Percentiles rank a stretch among this genome's conserved stretches.
phyloP scores from a whole-genome alignment of 2,113 vertebrate species.

The Lophochroa leadbeateri region DNA sequence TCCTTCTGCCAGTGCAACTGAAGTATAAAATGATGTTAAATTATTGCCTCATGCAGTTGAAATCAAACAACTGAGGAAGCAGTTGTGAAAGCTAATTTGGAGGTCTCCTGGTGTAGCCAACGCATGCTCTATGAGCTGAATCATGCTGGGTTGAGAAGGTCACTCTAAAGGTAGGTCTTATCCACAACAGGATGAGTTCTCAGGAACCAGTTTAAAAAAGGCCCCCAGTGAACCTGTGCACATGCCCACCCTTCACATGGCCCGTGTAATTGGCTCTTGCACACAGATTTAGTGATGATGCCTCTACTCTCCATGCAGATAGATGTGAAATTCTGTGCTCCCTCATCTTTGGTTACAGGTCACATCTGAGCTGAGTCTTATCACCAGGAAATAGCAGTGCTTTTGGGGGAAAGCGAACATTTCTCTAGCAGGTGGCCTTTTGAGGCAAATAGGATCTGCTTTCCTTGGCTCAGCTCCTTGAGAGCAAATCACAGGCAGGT shows the following conservation, averaged over 20 bases:
- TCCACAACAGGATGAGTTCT: neutral
- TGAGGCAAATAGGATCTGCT: neutral
- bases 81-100: neutral
- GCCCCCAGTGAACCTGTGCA: accelerated
- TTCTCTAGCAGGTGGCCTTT: slow-evolving; percentile 16
- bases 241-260: accelerated
- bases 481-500: slow-evolving; percentile 17
- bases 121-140: neutral
- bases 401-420: neutral
- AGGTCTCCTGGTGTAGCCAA: neutral
- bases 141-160: neutral
- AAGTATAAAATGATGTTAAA: neutral
- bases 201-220: neutral
- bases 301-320: accelerated
- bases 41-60: neutral
- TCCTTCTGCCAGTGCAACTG: neutral
- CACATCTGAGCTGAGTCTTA: neutral
- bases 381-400: neutral
- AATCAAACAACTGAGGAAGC: neutral
- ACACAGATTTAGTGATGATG: neutral
- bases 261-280: neutral
- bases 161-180: neutral
- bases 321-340: neutral
- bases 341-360: neutral
- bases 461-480: neutral